These are phyloP conservation scores for Cotesia congregata DNA, from an alignment of 2,888 invertebrate genomes.

Conservation along the genomic window DNA sequence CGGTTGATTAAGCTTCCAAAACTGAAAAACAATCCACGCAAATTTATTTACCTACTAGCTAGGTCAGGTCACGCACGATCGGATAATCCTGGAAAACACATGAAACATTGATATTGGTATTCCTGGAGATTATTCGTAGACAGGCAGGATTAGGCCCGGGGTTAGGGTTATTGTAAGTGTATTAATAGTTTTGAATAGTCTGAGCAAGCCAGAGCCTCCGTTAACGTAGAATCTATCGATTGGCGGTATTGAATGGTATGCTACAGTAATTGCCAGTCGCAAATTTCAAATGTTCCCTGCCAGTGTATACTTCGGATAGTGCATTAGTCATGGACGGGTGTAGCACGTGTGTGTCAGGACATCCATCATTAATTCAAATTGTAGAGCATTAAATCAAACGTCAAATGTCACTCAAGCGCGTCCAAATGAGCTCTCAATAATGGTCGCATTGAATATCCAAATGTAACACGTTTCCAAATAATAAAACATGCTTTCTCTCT, in stretches of 20 bases:
- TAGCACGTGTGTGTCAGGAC: conserved; percentile 25
- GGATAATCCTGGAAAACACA: background rate
- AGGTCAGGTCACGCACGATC: background rate
- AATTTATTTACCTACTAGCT: too few species aligned
- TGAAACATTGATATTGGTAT: background rate
- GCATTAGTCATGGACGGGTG: background rate
- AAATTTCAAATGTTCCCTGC: background rate
- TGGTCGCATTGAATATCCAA: background rate
- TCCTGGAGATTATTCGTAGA: background rate
- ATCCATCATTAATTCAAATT: conserved; percentile 34
- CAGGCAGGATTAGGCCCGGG: too few species aligned
- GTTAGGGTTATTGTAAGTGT: background rate
- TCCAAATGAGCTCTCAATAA: background rate
- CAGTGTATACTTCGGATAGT: background rate
- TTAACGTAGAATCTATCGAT: background rate
- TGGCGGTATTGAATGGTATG: background rate
- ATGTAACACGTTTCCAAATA: background rate
- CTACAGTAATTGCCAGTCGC: conserved; percentile 5
- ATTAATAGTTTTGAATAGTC: background rate
- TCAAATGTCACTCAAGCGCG: conserved; percentile 15
- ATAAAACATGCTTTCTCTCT: background rate
- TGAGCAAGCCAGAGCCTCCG: background rate
- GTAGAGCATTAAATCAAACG: conserved; percentile 15
- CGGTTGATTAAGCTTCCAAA: too few species aligned
- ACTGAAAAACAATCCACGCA: too few species aligned